phyloP scores from a whole-genome alignment of 1,140 invertebrate genomes.

The Sogatella furcifera region DNA sequence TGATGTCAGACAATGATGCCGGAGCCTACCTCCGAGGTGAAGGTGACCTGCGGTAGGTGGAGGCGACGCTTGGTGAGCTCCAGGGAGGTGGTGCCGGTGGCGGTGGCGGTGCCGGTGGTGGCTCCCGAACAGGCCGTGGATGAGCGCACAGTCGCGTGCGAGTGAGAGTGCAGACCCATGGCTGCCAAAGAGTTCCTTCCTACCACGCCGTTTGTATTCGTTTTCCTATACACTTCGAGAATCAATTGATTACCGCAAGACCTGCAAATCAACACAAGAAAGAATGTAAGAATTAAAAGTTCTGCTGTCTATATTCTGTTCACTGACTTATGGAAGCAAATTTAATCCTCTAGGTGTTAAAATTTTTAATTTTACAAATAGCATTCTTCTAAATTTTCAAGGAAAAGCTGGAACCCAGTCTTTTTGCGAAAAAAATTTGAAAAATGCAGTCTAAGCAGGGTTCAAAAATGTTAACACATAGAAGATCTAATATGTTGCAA shows the following conservation, averaged over 20 bases:
- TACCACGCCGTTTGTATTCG: constrained; percentile 26
- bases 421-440: too few relatives aligned
- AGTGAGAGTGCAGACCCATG: constrained; percentile 16
- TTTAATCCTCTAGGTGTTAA: too few relatives aligned
- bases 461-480: too few relatives aligned
- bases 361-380: too few relatives aligned
- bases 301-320: too few relatives aligned
- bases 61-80: constrained; percentile 46
- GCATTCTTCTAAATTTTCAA: too few relatives aligned
- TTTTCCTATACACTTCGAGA: constrained; percentile 62
- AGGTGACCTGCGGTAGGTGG: constrained; percentile 66
- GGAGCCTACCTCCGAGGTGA: constrained; percentile 73
- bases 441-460: too few relatives aligned
- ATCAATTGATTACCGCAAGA: constrained; percentile 54
- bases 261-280: constrained; percentile 33
- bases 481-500: too few relatives aligned
- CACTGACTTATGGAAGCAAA: too few relatives aligned
- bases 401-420: too few relatives aligned
- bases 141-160: constrained; percentile 16
- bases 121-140: constrained; percentile 40
- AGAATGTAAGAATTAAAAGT: too few relatives aligned
- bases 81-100: constrained; percentile 36
- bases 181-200: constrained; percentile 22
- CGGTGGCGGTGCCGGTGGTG: constrained; percentile 13
- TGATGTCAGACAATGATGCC: constrained; percentile 37